Evolutionary conservation across 2,797 vertebrate genomes (phyloP).

Genomic region (Gadopsis marmoratus): DNA sequence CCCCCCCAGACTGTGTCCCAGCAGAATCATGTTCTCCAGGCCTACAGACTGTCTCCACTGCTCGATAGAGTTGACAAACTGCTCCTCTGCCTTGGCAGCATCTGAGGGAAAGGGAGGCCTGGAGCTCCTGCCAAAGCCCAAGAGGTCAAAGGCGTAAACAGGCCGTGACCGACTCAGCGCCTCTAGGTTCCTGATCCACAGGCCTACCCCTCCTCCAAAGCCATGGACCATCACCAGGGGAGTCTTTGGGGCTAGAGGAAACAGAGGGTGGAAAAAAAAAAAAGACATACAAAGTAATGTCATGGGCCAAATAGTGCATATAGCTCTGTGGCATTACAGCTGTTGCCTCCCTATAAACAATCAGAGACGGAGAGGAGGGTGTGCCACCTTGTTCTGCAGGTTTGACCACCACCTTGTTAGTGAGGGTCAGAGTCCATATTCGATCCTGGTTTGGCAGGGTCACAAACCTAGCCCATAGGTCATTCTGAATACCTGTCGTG

Average conservation of each 20-base stretch:
- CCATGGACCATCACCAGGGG: constrained; percentile 95
- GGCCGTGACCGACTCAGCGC: constrained; percentile 82
- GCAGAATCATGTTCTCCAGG: constrained; percentile 88
- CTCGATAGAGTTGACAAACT: constrained; percentile 81
- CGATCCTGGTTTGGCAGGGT: constrained; percentile 89
- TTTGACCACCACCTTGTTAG: constrained; percentile 72
- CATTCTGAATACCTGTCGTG: constrained; percentile 89
- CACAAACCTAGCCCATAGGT: constrained; percentile 90
- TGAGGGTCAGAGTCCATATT: constrained; percentile 92
- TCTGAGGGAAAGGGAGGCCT: constrained; percentile 88
- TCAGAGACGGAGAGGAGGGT: background rate
- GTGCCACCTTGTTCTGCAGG: constrained; percentile 65
- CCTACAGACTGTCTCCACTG: constrained; percentile 87
- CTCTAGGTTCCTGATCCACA: constrained; percentile 94
- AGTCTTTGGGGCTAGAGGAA: constrained; percentile 74
- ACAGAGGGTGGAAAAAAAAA: background rate
- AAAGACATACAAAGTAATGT: background rate
- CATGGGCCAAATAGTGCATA: background rate
- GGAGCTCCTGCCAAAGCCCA: constrained; percentile 93
- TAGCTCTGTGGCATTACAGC: background rate
- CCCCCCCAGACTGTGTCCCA: constrained; percentile 90
- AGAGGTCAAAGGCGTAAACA: constrained; percentile 90
- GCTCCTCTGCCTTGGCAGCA: constrained; percentile 87
- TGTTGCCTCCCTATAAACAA: background rate
- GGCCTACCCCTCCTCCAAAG: constrained; percentile 92